These are phyloP conservation scores for Brevimyrus niger DNA, from an alignment of 2,113 vertebrate species.

Conservation along the genomic window DNA sequence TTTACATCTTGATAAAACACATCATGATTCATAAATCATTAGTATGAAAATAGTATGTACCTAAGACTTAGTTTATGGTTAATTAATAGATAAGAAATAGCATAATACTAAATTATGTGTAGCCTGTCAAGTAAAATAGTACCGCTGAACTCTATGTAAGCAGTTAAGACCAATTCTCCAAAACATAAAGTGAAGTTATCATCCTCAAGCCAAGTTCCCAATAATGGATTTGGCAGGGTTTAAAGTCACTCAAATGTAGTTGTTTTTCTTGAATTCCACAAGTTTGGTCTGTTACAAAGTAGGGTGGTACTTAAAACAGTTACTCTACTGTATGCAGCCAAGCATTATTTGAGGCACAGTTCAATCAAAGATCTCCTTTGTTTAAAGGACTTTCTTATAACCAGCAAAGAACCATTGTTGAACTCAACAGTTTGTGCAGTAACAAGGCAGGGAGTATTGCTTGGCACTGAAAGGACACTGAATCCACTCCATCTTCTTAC, in stretches of 20 bases:
- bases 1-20: neutral
- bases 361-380: neutral
- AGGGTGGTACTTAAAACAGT: neutral
- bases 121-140: neutral
- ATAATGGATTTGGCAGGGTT: neutral
- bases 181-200: neutral
- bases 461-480: neutral
- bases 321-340: neutral
- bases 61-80: neutral
- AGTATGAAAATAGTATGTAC: neutral
- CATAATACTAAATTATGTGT: neutral
- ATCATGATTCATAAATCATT: neutral
- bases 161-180: neutral
- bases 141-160: neutral
- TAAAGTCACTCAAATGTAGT: neutral
- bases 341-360: neutral
- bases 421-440: neutral
- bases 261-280: neutral
- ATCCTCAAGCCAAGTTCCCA: neutral
- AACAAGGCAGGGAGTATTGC: neutral
- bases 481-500: neutral
- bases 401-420: neutral
- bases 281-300: neutral
- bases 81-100: neutral
- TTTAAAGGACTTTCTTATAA: neutral